phyloP scores from a whole-genome alignment of 1,140 invertebrate species.

The Proctacanthus coquilletti region DNA sequence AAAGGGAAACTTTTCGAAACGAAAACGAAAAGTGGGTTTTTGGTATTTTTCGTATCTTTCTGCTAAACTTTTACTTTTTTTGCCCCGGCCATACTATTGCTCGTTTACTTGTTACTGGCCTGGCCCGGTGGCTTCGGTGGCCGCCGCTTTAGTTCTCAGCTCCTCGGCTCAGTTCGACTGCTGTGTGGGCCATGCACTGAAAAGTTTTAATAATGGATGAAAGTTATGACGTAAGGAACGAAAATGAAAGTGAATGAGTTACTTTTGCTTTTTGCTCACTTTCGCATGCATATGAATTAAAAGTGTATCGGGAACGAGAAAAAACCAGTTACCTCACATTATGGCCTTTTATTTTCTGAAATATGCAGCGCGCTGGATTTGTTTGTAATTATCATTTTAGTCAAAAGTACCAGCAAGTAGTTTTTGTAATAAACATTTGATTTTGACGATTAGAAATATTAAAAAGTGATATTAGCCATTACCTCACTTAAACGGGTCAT shows the following conservation, averaged over 20 bases:
- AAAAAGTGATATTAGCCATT: too few relatives aligned
- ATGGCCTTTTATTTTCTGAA: too few relatives aligned
- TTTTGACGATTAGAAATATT: too few relatives aligned
- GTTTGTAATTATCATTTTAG: too few relatives aligned
- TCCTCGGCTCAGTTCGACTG: not conserved
- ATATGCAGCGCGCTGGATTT: too few relatives aligned
- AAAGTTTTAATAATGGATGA: not conserved
- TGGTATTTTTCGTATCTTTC: not conserved
- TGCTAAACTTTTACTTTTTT: not conserved
- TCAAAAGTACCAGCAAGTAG: too few relatives aligned
- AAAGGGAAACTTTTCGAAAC: constrained; percentile 1
- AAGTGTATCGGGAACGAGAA: too few relatives aligned
- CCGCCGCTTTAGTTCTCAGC: not conserved
- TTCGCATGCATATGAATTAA: too few relatives aligned
- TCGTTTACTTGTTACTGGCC: not conserved
- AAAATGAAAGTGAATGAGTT: not conserved
- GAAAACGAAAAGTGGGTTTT: not conserved
- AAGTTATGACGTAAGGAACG: not conserved
- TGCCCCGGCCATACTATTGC: not conserved
- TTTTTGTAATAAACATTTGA: too few relatives aligned
- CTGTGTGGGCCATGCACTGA: not conserved
- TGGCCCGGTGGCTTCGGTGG: not conserved
- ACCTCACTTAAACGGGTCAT: too few relatives aligned
- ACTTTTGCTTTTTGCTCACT: too few relatives aligned
- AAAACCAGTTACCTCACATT: too few relatives aligned